A percentile compares a stretch with the other conserved stretches of the same genome.
These are phyloP conservation scores for Eurytoma californica DNA, from an alignment of 2,888 invertebrate species.

Conservation along the genomic window DNA sequence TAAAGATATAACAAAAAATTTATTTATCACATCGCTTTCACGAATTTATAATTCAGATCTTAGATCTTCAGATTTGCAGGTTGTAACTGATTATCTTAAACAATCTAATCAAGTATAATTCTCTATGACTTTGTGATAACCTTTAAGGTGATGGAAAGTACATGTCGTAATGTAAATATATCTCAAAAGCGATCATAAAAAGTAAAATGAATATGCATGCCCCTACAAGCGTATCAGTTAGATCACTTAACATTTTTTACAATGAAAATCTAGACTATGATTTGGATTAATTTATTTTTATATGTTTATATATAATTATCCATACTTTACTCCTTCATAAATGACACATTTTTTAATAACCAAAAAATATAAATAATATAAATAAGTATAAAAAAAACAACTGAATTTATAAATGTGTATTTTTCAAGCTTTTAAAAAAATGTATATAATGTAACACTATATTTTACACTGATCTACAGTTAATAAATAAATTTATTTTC, in stretches of 20 bases:
- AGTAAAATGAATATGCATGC: slow-evolving; percentile 41
- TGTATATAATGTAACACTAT: slow-evolving; percentile 2
- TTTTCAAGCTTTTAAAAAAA: not conserved
- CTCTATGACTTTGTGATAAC: slow-evolving; percentile 23
- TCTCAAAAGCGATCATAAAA: slow-evolving; percentile 64
- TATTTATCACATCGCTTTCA: slow-evolving; percentile 64
- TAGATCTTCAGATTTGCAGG: slow-evolving; percentile 34
- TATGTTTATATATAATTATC: slow-evolving; percentile 15
- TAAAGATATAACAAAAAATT: slow-evolving; percentile 56
- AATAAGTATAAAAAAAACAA: slow-evolving; percentile 14
- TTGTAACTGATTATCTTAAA: slow-evolving; percentile 32
- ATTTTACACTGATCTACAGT: slow-evolving; percentile 39
- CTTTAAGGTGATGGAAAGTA: slow-evolving; percentile 62
- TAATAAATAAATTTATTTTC: slow-evolving; percentile 1
- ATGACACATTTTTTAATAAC: slow-evolving; percentile 10
- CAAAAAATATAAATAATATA: slow-evolving; percentile 14
- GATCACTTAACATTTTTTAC: slow-evolving; percentile 29
- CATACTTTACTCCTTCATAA: not conserved
- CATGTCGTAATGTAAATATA: slow-evolving; percentile 67
- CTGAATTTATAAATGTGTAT: slow-evolving; percentile 9
- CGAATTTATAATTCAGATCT: slow-evolving; percentile 61
- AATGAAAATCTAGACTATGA: not conserved
- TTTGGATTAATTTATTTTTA: slow-evolving; percentile 43
- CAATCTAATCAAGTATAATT: slow-evolving; percentile 19
- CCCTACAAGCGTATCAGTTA: slow-evolving; percentile 31